Conservation (phyloP, 2,113 vertebrate genomes). For the Ptyas mucosa region DNA sequence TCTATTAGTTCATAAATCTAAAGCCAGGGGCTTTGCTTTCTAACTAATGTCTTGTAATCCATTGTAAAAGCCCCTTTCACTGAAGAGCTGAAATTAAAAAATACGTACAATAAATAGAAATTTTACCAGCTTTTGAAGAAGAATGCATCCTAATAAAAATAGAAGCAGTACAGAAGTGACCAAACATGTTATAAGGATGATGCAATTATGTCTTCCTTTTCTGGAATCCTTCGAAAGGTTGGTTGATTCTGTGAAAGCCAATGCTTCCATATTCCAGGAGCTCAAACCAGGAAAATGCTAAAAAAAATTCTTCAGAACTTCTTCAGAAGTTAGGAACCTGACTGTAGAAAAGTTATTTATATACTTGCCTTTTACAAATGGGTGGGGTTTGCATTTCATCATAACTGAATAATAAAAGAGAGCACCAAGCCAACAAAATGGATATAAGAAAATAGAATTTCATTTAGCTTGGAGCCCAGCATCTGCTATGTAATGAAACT, state of each 20-base stretch:
- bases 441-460: neutral
- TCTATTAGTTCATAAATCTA: neutral
- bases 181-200: neutral
- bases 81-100: neutral
- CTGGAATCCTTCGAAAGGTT: neutral
- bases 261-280: neutral
- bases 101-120: neutral
- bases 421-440: neutral
- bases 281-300: neutral
- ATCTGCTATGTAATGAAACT: neutral
- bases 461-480: neutral
- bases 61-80: neutral
- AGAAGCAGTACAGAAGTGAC: neutral
- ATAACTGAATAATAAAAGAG: neutral
- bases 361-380: neutral
- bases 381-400: slow-evolving; percentile 4
- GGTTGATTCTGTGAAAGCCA: neutral
- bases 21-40: neutral
- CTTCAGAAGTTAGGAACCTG: neutral
- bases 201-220: neutral
- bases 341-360: neutral
- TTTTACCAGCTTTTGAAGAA: slow-evolving; percentile 2
- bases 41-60: neutral
- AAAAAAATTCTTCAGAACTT: neutral
- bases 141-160: neutral